Base-by-base conservation (phyloP, 1,140 invertebrate genomes). In the Rhopalosiphum maidis region DNA sequence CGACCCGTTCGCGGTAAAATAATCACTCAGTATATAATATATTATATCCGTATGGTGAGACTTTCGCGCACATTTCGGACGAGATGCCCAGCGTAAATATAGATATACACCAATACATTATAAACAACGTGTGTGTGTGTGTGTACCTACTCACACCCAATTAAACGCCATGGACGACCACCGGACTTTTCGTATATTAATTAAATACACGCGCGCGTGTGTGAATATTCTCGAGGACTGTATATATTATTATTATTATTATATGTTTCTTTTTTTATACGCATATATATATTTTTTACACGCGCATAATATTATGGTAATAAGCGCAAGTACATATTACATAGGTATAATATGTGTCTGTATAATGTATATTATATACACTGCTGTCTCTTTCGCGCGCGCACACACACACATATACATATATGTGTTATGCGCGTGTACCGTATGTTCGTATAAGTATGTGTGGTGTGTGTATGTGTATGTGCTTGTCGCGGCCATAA, bases 141-240 rank as follows among this genome's bases (percentile, higher is more conserved):
- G 15, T 77, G 15, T 77, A 77, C 15, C 60, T n/a, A 77, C 30
- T 77, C 15, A n/a, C 60, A n/a, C 30, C 60, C 60, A 77, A 77
- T 77, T 77, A 77, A 77, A 77, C 60, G 30, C 60, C 60, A 77
- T 11, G 30, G 60, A 77, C 60, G 60, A 77, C 60, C 60, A 77
- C 60, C 60, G 60, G 60, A 77, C 60, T 77, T 77, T 77, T 77
- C n/a, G 30, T n/a, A 77, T 77, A 77, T 77, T 77, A 77, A 77
- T 77, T 77, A 77, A n/a, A 77, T 21, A n/a, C 30, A 5, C 0
- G 60, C 22, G 60, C 22, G 3, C 55, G 60, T 68, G 60, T 68
- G 60, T 77, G 30, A 77, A 77, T 77, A 77, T 77, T n/a, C 15
- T n/a, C 15, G 60, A 68, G 30, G 30, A 68, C 60, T 9, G 60